Conservation (phyloP, 1,140 invertebrate genomes). For the Hetaerina americana region DNA sequence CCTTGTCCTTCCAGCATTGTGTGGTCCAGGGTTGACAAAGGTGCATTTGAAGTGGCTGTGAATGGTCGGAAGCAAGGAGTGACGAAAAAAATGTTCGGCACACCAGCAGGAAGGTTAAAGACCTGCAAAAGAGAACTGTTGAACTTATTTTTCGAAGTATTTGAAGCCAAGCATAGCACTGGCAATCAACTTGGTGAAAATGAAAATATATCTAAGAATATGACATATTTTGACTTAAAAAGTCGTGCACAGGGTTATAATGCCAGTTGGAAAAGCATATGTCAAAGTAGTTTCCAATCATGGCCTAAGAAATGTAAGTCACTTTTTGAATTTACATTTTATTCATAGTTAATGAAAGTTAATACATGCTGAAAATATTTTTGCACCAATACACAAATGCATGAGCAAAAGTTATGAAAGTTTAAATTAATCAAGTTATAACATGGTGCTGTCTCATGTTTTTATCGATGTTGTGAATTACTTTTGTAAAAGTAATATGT, state of each 20-base stretch:
- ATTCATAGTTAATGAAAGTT: no score
- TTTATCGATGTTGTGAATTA: no score
- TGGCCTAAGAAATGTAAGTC: not conserved
- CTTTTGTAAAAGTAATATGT: no score
- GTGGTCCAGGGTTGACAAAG: conserved; percentile 37
- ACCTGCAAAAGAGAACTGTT: conserved; percentile 48
- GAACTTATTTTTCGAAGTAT: not conserved
- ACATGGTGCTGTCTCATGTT: no score
- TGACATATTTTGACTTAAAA: not conserved
- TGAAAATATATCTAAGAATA: not conserved
- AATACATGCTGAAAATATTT: no score
- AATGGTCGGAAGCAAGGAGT: conserved; percentile 67
- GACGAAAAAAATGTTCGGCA: conserved; percentile 53
- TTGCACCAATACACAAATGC: no score
- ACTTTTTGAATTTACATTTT: not conserved
- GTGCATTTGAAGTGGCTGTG: conserved; percentile 54
- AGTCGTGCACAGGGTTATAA: not conserved
- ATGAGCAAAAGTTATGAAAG: no score
- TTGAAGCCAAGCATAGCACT: not conserved
- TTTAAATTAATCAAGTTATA: no score
- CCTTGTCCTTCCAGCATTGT: conserved; percentile 46
- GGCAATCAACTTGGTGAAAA: not conserved
- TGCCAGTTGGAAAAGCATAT: not conserved
- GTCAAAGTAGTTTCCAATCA: not conserved
- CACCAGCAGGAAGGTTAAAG: conserved; percentile 34